Evolutionary conservation across 2,888 invertebrate genomes (phyloP).

Genomic region (Pseudococcus jackbeardsleyi): DNA sequence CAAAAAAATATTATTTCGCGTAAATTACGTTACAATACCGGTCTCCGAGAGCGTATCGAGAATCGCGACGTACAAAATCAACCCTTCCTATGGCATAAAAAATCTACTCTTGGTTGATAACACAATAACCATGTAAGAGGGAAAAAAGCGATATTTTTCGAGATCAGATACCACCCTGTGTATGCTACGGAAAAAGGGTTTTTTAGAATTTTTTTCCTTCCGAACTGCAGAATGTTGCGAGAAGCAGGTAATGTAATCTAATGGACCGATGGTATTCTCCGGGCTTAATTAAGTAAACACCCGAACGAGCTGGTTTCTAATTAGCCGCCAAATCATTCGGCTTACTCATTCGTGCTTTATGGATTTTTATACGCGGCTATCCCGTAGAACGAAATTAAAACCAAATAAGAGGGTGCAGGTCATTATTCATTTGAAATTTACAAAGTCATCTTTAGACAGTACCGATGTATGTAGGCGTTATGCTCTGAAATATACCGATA

Average conservation of each 20-base stretch:
- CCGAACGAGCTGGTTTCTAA: neutral
- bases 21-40: constrained; percentile 29
- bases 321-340: neutral
- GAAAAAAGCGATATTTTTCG: neutral
- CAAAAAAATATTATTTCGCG: constrained; percentile 23
- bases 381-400: neutral
- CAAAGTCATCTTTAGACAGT: constrained; percentile 7
- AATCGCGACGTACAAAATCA: neutral
- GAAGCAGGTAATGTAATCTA: neutral
- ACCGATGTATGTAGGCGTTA: neutral
- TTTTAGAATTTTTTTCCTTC: neutral
- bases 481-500: neutral
- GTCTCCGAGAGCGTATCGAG: neutral
- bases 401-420: constrained; percentile 9
- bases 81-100: neutral
- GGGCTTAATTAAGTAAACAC: constrained; percentile 1
- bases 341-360: neutral
- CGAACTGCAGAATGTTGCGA: neutral
- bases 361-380: neutral
- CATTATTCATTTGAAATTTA: constrained; percentile 34
- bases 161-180: neutral
- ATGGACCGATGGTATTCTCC: neutral
- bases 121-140: neutral
- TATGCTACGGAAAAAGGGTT: neutral
- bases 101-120: neutral